Evolutionary conservation across 2,113 vertebrate species (phyloP).

Genomic region (Sinosuthora webbiana): DNA sequence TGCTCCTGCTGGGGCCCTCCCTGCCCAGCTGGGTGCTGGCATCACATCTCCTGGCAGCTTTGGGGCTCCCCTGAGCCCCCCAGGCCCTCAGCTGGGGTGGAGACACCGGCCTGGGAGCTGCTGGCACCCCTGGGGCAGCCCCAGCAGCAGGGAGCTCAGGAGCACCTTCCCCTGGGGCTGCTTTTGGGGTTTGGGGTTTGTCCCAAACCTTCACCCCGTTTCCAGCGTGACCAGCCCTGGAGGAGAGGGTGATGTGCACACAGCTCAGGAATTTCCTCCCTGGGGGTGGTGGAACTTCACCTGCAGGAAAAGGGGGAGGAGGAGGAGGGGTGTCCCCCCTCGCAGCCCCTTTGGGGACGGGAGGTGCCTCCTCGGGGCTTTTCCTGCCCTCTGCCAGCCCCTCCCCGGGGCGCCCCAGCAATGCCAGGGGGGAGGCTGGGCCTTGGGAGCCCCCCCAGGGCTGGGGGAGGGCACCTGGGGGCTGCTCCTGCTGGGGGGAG

Average conservation of each 20-base stretch:
- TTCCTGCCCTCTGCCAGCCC: background rate
- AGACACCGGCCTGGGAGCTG: background rate
- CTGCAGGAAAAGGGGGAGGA: background rate
- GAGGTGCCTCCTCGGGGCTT: background rate
- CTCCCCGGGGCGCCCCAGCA: background rate
- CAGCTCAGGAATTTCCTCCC: conserved; percentile 72
- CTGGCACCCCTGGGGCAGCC: background rate
- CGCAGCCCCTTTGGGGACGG: background rate
- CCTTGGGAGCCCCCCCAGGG: background rate
- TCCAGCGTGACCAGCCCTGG: conserved; percentile 45
- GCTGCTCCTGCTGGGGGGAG: background rate
- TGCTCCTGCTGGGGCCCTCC: conserved; percentile 33
- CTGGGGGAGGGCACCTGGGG: background rate
- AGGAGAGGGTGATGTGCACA: conserved; percentile 77
- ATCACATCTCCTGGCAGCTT: conserved; percentile 40
- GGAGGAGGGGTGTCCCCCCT: too few relatives aligned
- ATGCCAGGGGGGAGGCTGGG: background rate
- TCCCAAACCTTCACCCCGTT: background rate
- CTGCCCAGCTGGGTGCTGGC: conserved; percentile 74
- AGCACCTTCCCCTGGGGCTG: background rate
- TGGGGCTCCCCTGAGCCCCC: background rate
- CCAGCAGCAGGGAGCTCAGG: background rate
- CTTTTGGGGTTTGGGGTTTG: background rate
- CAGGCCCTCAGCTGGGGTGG: background rate
- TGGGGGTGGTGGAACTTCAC: background rate